Percentiles rank a stretch among this genome's conserved stretches.
Conservation (phyloP, 2,797 vertebrate species). For the Anguilla pacifica region DNA sequence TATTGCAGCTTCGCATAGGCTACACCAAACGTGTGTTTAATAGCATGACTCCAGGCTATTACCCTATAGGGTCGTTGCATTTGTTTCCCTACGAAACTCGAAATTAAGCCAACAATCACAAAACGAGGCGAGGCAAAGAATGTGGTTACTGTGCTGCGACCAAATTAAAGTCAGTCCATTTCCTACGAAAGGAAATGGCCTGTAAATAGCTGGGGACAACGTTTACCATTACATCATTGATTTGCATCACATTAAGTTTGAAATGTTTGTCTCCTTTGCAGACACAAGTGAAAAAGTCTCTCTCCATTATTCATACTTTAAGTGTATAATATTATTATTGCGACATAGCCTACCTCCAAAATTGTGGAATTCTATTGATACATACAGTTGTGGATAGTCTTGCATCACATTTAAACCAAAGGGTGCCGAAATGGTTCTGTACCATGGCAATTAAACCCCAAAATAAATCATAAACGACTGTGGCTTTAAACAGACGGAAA, state of each 20-base stretch:
- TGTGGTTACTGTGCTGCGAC: slow-evolving; percentile 15
- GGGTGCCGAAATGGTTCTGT: neutral
- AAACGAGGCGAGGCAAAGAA: slow-evolving; percentile 16
- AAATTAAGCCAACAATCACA: neutral
- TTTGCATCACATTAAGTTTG: neutral
- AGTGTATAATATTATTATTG: neutral
- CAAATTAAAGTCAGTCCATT: slow-evolving; percentile 7
- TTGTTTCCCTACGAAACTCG: neutral
- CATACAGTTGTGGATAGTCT: neutral
- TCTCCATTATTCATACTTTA: neutral
- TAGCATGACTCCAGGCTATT: neutral
- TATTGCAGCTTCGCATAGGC: neutral
- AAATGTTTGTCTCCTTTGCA: neutral
- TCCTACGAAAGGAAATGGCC: neutral
- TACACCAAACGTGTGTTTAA: neutral
- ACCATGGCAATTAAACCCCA: neutral
- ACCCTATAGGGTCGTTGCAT: neutral
- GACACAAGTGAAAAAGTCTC: neutral
- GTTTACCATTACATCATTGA: neutral
- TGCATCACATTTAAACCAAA: neutral
- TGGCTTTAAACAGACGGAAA: neutral
- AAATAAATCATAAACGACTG: neutral
- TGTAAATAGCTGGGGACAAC: slow-evolving; percentile 12
- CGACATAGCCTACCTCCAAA: too few relatives aligned
- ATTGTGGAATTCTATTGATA: too few relatives aligned